Evolutionary conservation across 1,140 invertebrate genomes (phyloP).

Genomic region (Drosophila lini): DNA sequence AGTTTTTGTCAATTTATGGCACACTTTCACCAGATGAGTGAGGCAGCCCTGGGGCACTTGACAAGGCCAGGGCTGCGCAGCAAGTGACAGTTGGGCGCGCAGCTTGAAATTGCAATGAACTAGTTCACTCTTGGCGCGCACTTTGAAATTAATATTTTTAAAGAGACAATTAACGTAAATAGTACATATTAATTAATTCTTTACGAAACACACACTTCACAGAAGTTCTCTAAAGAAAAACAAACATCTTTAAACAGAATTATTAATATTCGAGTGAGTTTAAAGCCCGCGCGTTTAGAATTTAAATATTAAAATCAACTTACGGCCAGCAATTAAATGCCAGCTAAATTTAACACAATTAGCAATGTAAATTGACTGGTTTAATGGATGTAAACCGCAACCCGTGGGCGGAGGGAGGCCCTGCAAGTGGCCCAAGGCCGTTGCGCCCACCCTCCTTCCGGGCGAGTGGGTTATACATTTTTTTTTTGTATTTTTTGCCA

Average conservation of each 20-base stretch:
- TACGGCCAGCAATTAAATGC: conserved; percentile 1
- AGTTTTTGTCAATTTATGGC: background rate
- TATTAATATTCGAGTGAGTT: background rate
- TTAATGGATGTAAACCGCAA: conserved; percentile 11
- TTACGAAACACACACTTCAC: background rate
- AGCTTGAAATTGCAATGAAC: conserved; percentile 1
- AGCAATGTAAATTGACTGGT: conserved; percentile 11
- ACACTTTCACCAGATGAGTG: background rate
- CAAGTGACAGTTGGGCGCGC: background rate
- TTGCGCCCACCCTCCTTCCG: background rate
- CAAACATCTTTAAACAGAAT: background rate
- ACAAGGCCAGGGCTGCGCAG: background rate
- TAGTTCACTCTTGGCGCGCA: conserved; percentile 2
- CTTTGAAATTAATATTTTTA: background rate
- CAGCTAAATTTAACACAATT: conserved; percentile 8
- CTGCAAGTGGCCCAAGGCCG: conserved; percentile 48
- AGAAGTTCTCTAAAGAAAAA: background rate
- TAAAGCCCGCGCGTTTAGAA: background rate
- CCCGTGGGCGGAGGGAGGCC: conserved; percentile 7
- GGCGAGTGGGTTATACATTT: background rate
- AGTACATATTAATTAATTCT: background rate
- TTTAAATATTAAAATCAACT: background rate
- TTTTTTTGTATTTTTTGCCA: conserved; percentile 7
- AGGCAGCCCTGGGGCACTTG: background rate
- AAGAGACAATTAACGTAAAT: background rate